Percentiles rank a stretch among this genome's conserved stretches.
These are phyloP conservation scores for Chlamydotis undulata DNA, from an alignment of 2,113 vertebrate genomes.

Conservation along the genomic window DNA sequence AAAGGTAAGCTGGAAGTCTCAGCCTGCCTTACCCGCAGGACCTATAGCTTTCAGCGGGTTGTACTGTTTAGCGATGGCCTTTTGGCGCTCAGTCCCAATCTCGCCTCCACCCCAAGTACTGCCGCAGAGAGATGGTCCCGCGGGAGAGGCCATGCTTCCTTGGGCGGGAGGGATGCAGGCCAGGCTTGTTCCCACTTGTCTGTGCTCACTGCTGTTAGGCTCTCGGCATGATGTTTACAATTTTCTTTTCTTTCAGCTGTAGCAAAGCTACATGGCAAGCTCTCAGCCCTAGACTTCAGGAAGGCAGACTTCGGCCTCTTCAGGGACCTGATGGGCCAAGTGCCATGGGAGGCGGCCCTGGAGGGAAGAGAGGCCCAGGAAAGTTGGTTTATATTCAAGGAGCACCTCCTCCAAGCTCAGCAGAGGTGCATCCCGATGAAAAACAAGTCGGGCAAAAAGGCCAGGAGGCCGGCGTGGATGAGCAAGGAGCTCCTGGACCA, in stretches of 20 bases:
- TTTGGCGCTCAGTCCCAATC: not conserved
- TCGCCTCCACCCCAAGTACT: not conserved
- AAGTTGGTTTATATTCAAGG: no score
- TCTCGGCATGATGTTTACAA: not conserved
- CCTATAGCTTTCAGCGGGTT: not conserved
- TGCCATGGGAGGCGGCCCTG: no score
- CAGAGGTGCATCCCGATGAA: no score
- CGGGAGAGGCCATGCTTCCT: accelerated
- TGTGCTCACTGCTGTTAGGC: not conserved
- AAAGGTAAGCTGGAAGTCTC: not conserved
- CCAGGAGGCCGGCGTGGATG: no score
- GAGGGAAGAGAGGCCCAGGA: no score
- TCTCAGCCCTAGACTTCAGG: no score
- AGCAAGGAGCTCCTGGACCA: no score
- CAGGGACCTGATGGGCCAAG: no score
- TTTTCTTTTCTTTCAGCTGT: not conserved
- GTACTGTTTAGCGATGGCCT: not conserved
- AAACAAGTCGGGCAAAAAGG: no score
- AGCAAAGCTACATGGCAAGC: not conserved
- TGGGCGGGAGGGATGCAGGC: not conserved
- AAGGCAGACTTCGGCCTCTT: no score
- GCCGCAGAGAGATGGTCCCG: not conserved
- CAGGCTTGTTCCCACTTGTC: not conserved
- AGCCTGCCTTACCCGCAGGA: not conserved
- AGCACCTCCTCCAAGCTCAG: no score